phyloP scores from a whole-genome alignment of 1,140 invertebrate genomes.

The Caenorhabditis tropicalis region DNA sequence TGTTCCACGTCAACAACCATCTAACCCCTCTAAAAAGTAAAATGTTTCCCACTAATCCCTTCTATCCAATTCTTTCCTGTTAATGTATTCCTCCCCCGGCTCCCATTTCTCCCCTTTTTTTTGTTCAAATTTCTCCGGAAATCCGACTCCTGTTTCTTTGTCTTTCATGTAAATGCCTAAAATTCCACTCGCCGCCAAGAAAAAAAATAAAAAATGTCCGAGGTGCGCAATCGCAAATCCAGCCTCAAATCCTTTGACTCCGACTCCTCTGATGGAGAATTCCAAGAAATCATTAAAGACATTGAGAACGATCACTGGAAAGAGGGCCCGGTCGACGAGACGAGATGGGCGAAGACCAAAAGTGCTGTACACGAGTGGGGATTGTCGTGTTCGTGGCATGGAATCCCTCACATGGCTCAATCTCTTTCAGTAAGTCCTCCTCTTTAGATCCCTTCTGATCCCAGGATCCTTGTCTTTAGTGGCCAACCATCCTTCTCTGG shows the following conservation, averaged over 20 bases:
- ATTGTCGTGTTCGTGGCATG: constrained; percentile 52
- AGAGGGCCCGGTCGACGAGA: constrained; percentile 28
- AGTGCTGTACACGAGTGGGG: constrained; percentile 55
- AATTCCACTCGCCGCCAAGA: background rate
- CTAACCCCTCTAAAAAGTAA: background rate
- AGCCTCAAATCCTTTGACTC: background rate
- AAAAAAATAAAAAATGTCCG: background rate
- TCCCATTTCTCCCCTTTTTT: background rate
- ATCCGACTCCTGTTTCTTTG: constrained; percentile 8
- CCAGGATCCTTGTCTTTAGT: no score
- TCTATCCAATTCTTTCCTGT: background rate
- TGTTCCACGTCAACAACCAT: background rate
- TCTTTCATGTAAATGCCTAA: background rate
- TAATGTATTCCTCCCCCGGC: background rate
- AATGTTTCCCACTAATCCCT: background rate
- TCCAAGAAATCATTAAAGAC: constrained; percentile 52
- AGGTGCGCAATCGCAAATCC: background rate
- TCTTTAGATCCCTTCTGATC: background rate
- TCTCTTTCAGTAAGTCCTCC: constrained; percentile 40
- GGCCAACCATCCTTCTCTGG: constrained; percentile 50
- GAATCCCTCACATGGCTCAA: constrained; percentile 58
- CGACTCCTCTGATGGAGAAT: background rate
- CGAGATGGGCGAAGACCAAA: constrained; percentile 56
- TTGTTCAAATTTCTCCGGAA: constrained; percentile 35
- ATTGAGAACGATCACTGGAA: constrained; percentile 55